These are phyloP conservation scores for Pycnonotus jocosus DNA, from an alignment of 2,113 vertebrate genomes.

Conservation along the genomic window DNA sequence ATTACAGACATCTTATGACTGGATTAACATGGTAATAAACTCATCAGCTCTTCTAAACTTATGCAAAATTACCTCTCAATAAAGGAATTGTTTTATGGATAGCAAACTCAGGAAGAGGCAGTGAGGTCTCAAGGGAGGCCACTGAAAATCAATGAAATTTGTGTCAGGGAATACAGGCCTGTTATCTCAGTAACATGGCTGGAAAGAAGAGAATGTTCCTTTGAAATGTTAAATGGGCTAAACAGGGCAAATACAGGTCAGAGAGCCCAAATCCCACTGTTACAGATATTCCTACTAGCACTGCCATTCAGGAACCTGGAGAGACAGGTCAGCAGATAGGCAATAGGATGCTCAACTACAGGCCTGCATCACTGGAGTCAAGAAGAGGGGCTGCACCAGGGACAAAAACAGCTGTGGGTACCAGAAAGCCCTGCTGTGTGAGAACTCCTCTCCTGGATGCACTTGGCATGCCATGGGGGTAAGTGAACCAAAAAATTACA, in stretches of 20 bases:
- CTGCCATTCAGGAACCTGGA: neutral
- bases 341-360: neutral
- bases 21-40: neutral
- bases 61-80: neutral
- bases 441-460: neutral
- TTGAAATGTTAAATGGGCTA: neutral
- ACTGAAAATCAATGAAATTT: neutral
- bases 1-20: neutral
- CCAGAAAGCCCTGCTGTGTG: neutral
- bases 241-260: neutral
- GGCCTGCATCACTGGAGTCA: neutral
- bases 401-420: neutral
- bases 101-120: neutral
- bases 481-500: neutral
- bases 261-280: neutral
- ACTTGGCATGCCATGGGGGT: neutral
- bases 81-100: neutral
- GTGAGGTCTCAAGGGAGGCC: neutral
- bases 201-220: neutral
- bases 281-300: neutral
- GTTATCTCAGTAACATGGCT: neutral
- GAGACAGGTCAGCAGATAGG: neutral
- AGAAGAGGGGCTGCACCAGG: neutral
- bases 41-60: neutral
- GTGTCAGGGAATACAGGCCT: neutral